These are phyloP conservation scores for Prionace glauca DNA, from an alignment of 2,797 vertebrate genomes.

Conservation along the genomic window DNA sequence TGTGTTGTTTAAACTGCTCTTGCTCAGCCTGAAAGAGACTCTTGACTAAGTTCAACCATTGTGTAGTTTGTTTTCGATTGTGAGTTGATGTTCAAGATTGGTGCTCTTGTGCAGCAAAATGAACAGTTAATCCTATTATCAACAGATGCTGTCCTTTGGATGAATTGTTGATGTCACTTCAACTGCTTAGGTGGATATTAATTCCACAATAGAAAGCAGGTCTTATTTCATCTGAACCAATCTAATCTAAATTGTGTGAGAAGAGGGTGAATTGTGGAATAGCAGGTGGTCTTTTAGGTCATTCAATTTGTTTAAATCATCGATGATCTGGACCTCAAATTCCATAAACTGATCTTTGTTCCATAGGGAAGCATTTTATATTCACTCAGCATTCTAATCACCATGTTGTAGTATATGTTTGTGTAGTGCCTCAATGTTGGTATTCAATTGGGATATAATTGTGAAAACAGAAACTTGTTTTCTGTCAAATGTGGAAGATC, in stretches of 20 bases:
- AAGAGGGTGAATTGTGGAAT: neutral
- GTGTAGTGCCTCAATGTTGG: too few relatives aligned
- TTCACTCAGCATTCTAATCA: neutral
- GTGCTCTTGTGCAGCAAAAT: neutral
- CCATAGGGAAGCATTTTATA: neutral
- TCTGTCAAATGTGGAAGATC: neutral
- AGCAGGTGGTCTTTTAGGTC: neutral
- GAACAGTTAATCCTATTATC: neutral
- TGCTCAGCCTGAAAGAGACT: neutral
- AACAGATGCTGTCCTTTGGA: neutral
- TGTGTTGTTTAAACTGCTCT: neutral
- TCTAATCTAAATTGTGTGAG: neutral
- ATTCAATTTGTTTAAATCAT: neutral
- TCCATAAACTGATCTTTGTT: neutral
- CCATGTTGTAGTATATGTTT: neutral
- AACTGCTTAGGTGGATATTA: too few relatives aligned
- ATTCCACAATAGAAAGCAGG: neutral
- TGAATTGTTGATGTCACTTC: neutral
- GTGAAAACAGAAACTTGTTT: neutral
- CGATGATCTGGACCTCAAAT: neutral
- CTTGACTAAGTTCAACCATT: neutral
- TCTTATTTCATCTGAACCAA: neutral
- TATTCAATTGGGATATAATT: neutral
- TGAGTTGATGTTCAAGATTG: neutral
- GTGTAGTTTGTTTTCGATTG: neutral